Evolutionary conservation across 2,113 vertebrate genomes (phyloP).

Genomic region (Gnathonemus echidnorhynchus): DNA sequence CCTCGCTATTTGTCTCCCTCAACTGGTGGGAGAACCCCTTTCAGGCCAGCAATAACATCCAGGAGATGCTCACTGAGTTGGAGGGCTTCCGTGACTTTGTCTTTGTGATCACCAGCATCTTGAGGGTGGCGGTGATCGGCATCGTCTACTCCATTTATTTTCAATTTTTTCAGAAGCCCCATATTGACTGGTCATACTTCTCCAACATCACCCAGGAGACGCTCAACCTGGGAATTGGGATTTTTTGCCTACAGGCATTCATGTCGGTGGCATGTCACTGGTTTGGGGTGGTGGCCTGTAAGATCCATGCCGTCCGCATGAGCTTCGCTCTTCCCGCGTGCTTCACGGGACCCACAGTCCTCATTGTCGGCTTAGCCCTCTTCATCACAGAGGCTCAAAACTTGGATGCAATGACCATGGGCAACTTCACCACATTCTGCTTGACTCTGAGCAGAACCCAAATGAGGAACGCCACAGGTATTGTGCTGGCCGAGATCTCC

Average conservation of each 20-base stretch:
- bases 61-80: slow-evolving; percentile 48
- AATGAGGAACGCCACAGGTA: slow-evolving; percentile 34
- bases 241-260: slow-evolving; percentile 61
- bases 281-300: slow-evolving; percentile 69
- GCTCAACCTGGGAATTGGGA: slow-evolving; percentile 43
- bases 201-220: slow-evolving; percentile 21
- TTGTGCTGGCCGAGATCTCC: slow-evolving; percentile 53
- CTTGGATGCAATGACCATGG: neutral
- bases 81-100: slow-evolving; percentile 58
- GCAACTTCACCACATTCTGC: slow-evolving; percentile 36
- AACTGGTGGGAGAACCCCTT: slow-evolving; percentile 71
- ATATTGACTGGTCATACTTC: slow-evolving; percentile 42
- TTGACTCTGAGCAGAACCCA: slow-evolving; percentile 23
- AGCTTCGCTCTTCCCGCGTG: slow-evolving; percentile 60
- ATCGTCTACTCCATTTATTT: slow-evolving; percentile 53
- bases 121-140: slow-evolving; percentile 54
- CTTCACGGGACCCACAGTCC: slow-evolving; percentile 50
- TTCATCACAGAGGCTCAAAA: slow-evolving; percentile 40
- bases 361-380: slow-evolving; percentile 52
- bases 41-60: slow-evolving; percentile 52
- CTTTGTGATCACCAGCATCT: slow-evolving; percentile 55
- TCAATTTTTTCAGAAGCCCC: slow-evolving; percentile 12
- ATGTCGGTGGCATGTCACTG: slow-evolving; percentile 66
- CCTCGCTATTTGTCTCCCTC: slow-evolving; percentile 54
- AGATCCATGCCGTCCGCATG: slow-evolving; percentile 61